Conservation (phyloP, 1,140 invertebrate genomes). For the Nixonia krombeini region DNA sequence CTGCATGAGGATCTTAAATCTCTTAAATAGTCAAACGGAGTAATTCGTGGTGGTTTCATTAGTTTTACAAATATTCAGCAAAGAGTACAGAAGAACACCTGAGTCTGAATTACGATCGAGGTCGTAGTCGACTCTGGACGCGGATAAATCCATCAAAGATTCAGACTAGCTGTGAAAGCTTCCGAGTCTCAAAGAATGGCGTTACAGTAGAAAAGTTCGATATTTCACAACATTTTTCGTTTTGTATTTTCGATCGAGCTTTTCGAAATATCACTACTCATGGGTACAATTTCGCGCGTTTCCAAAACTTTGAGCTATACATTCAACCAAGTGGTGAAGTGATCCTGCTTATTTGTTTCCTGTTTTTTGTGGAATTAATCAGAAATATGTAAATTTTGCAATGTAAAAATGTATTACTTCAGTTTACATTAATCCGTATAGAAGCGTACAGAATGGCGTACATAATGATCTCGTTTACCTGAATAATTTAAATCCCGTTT, state of each 20-base stretch:
- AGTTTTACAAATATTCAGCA: slow-evolving; percentile 36
- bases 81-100: slow-evolving; percentile 37
- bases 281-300: not conserved
- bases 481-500: too few species aligned
- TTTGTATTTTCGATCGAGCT: slow-evolving; percentile 9
- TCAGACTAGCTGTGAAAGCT: slow-evolving; percentile 27
- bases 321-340: too few species aligned
- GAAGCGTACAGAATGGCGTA: too few species aligned
- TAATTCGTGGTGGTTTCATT: slow-evolving; percentile 35
- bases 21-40: too few species aligned
- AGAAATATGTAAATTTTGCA: too few species aligned
- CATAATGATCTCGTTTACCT: too few species aligned
- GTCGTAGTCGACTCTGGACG: slow-evolving; percentile 29
- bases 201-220: slow-evolving; percentile 30
- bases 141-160: slow-evolving; percentile 42
- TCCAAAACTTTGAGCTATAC: slow-evolving; percentile 22
- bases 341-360: too few species aligned
- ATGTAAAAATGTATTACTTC: too few species aligned
- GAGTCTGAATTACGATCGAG: slow-evolving; percentile 39
- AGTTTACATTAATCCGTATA: too few species aligned
- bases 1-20: too few species aligned
- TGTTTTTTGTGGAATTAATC: too few species aligned
- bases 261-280: slow-evolving; percentile 13
- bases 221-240: slow-evolving; percentile 28
- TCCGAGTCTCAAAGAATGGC: slow-evolving; percentile 32